phyloP scores from a whole-genome alignment of 2,888 invertebrate genomes.

The Hypselothyrea guttata region DNA sequence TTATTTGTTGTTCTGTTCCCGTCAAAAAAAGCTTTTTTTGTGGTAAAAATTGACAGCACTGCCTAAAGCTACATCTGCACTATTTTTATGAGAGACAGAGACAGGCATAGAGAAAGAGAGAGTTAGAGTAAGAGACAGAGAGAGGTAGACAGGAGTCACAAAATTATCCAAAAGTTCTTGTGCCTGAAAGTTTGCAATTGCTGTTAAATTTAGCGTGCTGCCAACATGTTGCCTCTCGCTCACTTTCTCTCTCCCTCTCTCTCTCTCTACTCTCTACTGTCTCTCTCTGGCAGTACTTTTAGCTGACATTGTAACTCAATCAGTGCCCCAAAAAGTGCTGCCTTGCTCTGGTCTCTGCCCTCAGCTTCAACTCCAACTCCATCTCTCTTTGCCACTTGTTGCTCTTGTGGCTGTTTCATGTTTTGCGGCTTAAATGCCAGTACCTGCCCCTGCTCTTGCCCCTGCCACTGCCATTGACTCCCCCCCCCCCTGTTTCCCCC shows the following conservation, averaged over 20 bases:
- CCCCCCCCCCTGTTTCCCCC: too few relatives aligned
- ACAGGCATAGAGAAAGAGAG: constrained; percentile 1
- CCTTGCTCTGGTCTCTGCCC: too few relatives aligned
- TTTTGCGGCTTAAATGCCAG: constrained; percentile 60
- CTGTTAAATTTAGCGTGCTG: constrained; percentile 79
- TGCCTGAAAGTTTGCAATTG: constrained; percentile 78
- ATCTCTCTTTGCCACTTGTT: constrained; percentile 31
- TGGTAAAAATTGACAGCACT: too few relatives aligned
- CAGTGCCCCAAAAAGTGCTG: constrained; percentile 52
- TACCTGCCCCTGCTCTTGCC: too few relatives aligned
- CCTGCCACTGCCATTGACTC: too few relatives aligned
- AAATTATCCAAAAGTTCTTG: constrained; percentile 67
- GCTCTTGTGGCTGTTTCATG: constrained; percentile 8
- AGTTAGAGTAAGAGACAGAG: background rate
- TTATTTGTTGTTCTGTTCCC: too few relatives aligned
- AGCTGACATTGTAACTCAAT: constrained; percentile 60
- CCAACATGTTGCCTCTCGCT: constrained; percentile 20
- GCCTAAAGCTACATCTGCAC: too few relatives aligned
- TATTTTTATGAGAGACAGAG: constrained; percentile 63
- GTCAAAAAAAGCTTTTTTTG: too few relatives aligned
- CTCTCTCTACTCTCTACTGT: background rate
- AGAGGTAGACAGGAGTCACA: constrained; percentile 31
- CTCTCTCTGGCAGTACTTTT: background rate
- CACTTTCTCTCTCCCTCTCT: background rate
- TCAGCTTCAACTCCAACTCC: too few relatives aligned